These are phyloP conservation scores for Podargus strigoides DNA, from an alignment of 2,797 vertebrate genomes.

Conservation along the genomic window DNA sequence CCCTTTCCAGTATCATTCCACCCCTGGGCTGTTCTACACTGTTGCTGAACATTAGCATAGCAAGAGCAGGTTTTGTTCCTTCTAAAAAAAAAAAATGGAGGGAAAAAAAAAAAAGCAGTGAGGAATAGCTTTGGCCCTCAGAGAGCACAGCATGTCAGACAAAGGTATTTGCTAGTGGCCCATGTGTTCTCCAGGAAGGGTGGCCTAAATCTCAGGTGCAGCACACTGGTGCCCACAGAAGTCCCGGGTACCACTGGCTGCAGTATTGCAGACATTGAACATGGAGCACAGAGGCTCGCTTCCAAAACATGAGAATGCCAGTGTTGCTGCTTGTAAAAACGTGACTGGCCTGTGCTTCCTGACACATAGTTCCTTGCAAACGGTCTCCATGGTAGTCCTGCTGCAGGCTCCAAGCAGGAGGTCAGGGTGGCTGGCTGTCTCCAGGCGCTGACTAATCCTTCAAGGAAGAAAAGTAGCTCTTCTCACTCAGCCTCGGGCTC, in stretches of 20 bases:
- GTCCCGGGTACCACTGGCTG: background rate
- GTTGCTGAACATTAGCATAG: background rate
- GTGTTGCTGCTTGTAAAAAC: background rate
- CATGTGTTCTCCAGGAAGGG: background rate
- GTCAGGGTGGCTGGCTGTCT: rapidly evolving
- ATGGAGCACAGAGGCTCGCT: background rate
- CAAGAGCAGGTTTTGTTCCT: background rate
- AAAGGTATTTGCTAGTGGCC: background rate
- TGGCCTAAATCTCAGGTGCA: background rate
- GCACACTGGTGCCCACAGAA: background rate
- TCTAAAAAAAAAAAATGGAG: too few species aligned
- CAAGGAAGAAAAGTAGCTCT: background rate
- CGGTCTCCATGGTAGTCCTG: background rate
- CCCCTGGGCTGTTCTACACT: background rate
- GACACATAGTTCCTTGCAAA: background rate
- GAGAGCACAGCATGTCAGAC: background rate
- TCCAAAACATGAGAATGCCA: background rate
- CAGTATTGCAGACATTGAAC: background rate
- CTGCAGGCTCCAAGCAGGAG: background rate
- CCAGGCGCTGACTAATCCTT: background rate
- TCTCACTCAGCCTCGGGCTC: background rate
- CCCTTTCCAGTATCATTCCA: background rate
- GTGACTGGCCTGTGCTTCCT: background rate
- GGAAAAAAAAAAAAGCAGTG: background rate
- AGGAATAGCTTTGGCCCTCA: background rate